Base-by-base conservation (phyloP, 1,140 invertebrate genomes). In the Cyclina sinensis region DNA sequence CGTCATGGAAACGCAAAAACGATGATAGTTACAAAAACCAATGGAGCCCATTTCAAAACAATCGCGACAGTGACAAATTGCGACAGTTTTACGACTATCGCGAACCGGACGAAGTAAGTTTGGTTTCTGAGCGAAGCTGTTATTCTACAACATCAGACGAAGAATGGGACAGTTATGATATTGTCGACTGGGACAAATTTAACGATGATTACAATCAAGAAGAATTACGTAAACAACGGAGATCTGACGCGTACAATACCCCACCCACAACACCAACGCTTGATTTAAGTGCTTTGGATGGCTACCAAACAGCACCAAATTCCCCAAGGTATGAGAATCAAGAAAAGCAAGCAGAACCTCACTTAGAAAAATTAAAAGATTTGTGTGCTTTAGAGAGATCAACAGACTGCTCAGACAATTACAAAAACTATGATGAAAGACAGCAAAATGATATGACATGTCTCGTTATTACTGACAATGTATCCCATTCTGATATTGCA, bases 301-400 rank as follows among this genome's bases (percentile, higher is more conserved):
- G 76, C 16, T 87, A 68, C 37, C 30, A 80, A 0, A 87, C 85
- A 0, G 85, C 85, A 12, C 85, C 85, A 24, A 68, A 46, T 27
- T 68, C 85, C 1, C 74, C 59, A 32, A 11, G 35, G 5, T 9
- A 12, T 32, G 2, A 7, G 16, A 48, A 21, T 46, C 1, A 18
- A 9, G 3, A 30, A 65, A 30, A 18, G 11, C 7, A 30, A 5
- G 3, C 18, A n/a, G 4, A 54, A 18, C 7, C 24, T 62, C 18
- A 62, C 24, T 1, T 2, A 4, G 14, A 3, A 62, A 27, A 27
- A 5, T 62, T 7, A 5, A 24, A 21, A 7, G 18, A 4, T 9
- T 27, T 70, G 1, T 70, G 24, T 70, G 65, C 4, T 16, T 37
- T 27, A 70, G 65, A 70, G 3, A 16, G 16, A 37, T 4, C 32